A percentile compares a stretch with the other conserved stretches of the same genome.
Conservation (phyloP, 2,113 vertebrate genomes). For the Gorsachius goisagi region DNA sequence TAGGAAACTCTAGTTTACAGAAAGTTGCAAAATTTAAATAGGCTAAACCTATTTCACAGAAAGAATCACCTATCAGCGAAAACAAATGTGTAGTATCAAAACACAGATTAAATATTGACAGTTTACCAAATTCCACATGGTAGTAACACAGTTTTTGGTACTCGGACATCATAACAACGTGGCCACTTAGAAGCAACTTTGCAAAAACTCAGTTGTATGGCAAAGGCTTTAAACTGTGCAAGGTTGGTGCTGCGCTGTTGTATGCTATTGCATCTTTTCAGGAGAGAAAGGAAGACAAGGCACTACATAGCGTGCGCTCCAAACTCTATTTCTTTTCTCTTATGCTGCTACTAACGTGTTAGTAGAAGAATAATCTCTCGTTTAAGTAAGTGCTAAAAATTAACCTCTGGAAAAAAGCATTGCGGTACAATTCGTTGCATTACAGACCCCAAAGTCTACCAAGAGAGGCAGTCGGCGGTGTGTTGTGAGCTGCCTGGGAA, state of each 20-base stretch:
- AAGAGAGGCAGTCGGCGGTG: not conserved
- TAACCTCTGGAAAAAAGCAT: not conserved
- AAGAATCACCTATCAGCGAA: not conserved
- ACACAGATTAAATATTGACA: slow-evolving; percentile 9
- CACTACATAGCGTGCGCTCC: not conserved
- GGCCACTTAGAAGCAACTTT: not conserved
- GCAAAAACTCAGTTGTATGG: not conserved
- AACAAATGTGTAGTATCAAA: not conserved
- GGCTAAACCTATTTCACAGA: not conserved
- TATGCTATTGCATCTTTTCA: not conserved
- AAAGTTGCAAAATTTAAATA: not conserved
- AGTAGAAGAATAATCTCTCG: not conserved
- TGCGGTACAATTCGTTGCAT: not conserved
- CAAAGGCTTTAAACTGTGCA: not conserved
- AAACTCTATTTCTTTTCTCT: not conserved
- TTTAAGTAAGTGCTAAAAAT: not conserved
- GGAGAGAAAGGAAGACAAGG: not conserved
- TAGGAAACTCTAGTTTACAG: not conserved
- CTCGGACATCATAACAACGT: not conserved
- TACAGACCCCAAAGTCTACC: not conserved
- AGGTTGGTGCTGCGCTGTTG: not conserved
- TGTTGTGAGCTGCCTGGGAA: not conserved
- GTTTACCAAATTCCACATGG: not conserved
- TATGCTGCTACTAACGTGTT: not conserved
- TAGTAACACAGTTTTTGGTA: not conserved